phyloP scores from a whole-genome alignment of 2,113 vertebrate genomes.

The Peromyscus polionotus region DNA sequence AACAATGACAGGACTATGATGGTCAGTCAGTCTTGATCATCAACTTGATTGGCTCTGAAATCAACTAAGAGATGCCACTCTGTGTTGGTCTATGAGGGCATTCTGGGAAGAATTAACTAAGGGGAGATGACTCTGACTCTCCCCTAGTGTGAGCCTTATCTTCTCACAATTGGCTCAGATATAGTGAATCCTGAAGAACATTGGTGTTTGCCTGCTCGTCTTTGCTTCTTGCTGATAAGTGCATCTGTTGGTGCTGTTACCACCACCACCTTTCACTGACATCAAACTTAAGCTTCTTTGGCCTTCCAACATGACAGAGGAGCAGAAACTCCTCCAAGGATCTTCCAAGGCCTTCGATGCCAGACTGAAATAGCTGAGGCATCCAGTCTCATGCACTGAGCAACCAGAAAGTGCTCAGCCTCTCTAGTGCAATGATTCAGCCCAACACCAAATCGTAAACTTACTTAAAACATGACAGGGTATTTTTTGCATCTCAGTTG shows the following conservation, averaged over 20 bases:
- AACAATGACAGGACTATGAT: background rate
- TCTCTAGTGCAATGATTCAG: background rate
- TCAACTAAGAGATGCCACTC: background rate
- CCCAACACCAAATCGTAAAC: background rate
- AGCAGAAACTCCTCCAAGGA: background rate
- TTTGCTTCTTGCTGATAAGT: background rate
- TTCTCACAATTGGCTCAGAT: background rate
- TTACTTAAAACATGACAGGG: too few species aligned
- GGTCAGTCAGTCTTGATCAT: background rate
- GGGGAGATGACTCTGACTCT: background rate
- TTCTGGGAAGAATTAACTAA: background rate
- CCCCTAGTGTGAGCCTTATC: background rate
- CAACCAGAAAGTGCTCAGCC: background rate
- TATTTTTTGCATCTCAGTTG: background rate
- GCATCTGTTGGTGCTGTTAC: background rate
- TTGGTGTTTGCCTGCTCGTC: background rate
- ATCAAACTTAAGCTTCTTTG: background rate
- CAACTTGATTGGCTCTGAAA: background rate
- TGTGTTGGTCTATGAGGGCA: background rate
- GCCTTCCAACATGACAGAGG: background rate
- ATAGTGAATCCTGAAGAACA: background rate
- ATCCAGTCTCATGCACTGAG: background rate
- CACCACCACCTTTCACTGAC: background rate
- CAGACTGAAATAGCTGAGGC: background rate
- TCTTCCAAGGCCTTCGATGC: background rate